Conservation (phyloP, 2,797 vertebrate species). For the Rhinichthys osculus region DNA sequence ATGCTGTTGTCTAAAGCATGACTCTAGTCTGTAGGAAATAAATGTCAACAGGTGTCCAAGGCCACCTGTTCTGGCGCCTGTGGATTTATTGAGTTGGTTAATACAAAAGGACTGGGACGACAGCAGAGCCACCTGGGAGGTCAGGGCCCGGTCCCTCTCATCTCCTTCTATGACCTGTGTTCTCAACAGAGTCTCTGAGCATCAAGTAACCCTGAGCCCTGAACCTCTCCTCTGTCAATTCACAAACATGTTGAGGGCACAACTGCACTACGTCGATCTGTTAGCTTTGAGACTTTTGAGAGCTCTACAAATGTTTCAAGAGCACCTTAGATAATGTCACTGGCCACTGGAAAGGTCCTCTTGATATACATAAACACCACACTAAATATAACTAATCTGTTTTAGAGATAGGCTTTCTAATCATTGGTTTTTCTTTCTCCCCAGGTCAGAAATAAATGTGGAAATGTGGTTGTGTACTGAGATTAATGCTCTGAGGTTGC, state of each 20-base stretch:
- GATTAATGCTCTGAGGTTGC: background rate
- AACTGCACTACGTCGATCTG: slow-evolving; percentile 51
- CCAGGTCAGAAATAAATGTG: background rate
- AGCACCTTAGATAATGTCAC: slow-evolving; percentile 8
- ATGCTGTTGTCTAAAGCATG: slow-evolving; percentile 20
- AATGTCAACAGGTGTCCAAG: slow-evolving; percentile 50
- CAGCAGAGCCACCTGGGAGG: slow-evolving; percentile 54
- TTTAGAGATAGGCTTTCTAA: background rate
- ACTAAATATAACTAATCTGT: background rate
- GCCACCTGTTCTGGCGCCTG: slow-evolving; percentile 56
- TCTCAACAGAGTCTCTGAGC: slow-evolving; percentile 65
- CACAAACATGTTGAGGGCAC: slow-evolving; percentile 56
- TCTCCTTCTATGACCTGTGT: slow-evolving; percentile 63
- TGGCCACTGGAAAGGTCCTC: background rate
- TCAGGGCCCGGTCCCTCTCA: slow-evolving; percentile 59
- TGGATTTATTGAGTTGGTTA: slow-evolving; percentile 46
- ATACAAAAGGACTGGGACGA: slow-evolving; percentile 57
- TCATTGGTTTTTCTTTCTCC: background rate
- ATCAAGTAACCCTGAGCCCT: slow-evolving; percentile 65
- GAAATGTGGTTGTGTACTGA: background rate
- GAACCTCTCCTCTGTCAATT: slow-evolving; percentile 58
- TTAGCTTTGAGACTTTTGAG: slow-evolving; percentile 27
- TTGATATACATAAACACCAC: background rate
- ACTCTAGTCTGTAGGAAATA: slow-evolving; percentile 29
- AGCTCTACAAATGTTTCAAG: slow-evolving; percentile 23